phyloP scores from a whole-genome alignment of 2,888 invertebrate species.

The Polylopha cassiicola region DNA sequence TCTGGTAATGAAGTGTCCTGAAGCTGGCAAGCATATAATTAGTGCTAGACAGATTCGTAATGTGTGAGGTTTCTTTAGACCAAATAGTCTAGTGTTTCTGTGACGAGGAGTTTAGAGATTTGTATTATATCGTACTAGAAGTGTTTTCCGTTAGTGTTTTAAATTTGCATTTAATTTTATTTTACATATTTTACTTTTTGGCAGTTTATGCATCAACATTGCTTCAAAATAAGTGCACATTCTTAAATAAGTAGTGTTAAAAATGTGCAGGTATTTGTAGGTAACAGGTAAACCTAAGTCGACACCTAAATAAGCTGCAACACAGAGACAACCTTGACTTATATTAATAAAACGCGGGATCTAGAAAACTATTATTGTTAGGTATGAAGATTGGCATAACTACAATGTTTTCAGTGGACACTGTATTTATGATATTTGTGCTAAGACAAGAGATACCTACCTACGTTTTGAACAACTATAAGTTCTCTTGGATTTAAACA shows the following conservation, averaged over 20 bases:
- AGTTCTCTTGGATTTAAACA: no score
- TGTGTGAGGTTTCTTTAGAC: conserved; percentile 4
- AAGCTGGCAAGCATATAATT: conserved; percentile 19
- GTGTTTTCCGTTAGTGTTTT: conserved; percentile 18
- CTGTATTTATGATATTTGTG: no score
- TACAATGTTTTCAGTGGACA: no score
- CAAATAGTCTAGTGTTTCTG: conserved; percentile 7
- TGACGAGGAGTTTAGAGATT: conserved; percentile 5
- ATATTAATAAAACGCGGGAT: no score
- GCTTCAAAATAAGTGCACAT: conserved; percentile 8
- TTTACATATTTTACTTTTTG: conserved; percentile 4
- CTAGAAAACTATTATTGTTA: no score
- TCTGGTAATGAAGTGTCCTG: conserved; percentile 3
- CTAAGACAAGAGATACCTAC: no score
- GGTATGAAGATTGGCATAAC: no score
- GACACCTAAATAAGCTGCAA: no score
- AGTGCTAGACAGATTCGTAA: conserved; percentile 8
- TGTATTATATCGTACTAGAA: conserved; percentile 8
- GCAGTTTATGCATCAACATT: conserved; percentile 13
- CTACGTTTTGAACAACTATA: no score
- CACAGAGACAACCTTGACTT: no score
- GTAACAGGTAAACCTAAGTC: no score
- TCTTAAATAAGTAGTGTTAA: neutral
- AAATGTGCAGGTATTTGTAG: neutral
- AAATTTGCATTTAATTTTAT: conserved; percentile 13